Base-by-base conservation (phyloP, 2,113 vertebrate species). In the Calyptommatus sinebrachiatus region DNA sequence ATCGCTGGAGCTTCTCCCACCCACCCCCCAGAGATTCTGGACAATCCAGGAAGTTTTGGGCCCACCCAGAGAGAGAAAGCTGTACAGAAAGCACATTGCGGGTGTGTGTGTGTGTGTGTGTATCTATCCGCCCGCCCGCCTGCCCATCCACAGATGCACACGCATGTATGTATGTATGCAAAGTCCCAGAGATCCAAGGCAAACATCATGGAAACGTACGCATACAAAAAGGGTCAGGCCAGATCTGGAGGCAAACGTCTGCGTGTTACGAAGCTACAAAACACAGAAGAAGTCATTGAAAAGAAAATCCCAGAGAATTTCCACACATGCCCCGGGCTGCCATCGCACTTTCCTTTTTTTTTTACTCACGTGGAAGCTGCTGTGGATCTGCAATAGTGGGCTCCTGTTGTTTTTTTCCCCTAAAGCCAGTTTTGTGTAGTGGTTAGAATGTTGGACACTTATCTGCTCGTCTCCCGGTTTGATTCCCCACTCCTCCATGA, bases 171-270 rank as follows among this genome's bases (percentile, higher is more conserved):
- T 4, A 26, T 35, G 8, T 31, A 57, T 11, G 24, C 68, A 66
- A 18, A 81, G 66, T 11, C 67, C 48, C 53, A 46, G 72, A 74
- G 74, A 74, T 48, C 67, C 72, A 46, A 61, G 21, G 41, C 50
- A 61, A 29, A 29, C 28, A 66, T 48, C 73, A 81, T 76, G 73
- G 80, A 48, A 76, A 81, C 73, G 16, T 8, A 14, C 4, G 70
- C 4, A 60, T 22, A 60, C 63, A 69, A 22, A 57, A 10, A 28
- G 28, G 67, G 57, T 28, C 74, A 29, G 24, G 35, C 4, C 10
- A 62, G 65, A 71, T 24, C 67, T 46, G 57, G 53, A 63, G 29
- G n/a, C 26, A 31, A 24, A 81, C 71, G 68, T 68, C 35, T 21
- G 21, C 63, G 50, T 21, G 60, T 3, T 63, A 1, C 20, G n/a